These are phyloP conservation scores for Girardia tigrina DNA, from an alignment of 2,888 invertebrate species.

Conservation along the genomic window DNA sequence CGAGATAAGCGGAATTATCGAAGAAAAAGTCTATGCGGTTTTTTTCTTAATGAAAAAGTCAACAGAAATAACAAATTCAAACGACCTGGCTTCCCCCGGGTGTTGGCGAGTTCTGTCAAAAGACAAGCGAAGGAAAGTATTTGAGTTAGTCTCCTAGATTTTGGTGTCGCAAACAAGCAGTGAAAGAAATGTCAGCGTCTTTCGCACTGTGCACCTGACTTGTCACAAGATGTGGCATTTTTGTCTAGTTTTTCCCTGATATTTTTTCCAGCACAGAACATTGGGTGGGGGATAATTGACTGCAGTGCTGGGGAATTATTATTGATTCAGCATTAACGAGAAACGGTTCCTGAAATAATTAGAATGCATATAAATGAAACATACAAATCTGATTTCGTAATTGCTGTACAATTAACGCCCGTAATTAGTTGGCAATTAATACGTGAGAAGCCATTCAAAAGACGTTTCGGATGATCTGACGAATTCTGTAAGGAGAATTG, in stretches of 20 bases:
- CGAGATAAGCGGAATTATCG: not conserved
- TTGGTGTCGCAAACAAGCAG: slow-evolving; percentile 12
- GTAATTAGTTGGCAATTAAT: not conserved
- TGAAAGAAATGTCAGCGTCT: slow-evolving; percentile 20
- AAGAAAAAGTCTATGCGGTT: not conserved
- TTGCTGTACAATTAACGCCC: not conserved
- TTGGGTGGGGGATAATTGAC: slow-evolving; percentile 6
- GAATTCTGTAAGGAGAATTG: not conserved
- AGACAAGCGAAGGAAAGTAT: not conserved
- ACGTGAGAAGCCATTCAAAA: not conserved
- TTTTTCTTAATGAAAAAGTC: not conserved
- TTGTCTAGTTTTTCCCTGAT: slow-evolving; percentile 1
- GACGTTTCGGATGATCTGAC: not conserved
- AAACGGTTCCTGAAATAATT: not conserved
- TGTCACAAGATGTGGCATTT: slow-evolving; percentile 17
- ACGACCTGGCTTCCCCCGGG: slow-evolving; percentile 19
- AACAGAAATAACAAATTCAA: not conserved
- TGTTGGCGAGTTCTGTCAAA: slow-evolving; percentile 23
- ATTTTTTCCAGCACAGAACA: slow-evolving; percentile 15
- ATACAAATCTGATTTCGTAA: not conserved
- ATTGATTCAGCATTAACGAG: not conserved
- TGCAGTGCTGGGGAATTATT: not conserved
- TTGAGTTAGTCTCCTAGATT: not conserved
- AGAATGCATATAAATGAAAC: not conserved
- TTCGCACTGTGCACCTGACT: slow-evolving; percentile 23